These are phyloP conservation scores for Drosophila barbarae DNA, from an alignment of 2,888 invertebrate species.

Conservation along the genomic window DNA sequence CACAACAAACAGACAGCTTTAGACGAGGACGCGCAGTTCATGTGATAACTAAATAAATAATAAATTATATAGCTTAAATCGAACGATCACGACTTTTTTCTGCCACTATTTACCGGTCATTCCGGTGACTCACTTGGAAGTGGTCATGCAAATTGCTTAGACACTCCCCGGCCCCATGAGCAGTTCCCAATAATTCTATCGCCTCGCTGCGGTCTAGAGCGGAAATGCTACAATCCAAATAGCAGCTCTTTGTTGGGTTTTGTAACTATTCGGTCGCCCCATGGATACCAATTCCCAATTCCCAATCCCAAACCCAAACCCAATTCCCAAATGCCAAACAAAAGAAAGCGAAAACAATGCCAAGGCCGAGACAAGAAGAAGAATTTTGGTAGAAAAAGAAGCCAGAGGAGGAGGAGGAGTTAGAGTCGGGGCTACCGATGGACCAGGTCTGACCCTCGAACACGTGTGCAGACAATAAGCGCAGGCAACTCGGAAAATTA, in stretches of 20 bases:
- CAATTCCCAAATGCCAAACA: constrained; percentile 36
- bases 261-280: constrained; percentile 44
- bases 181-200: constrained; percentile 10
- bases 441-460: constrained; percentile 48
- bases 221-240: constrained; percentile 23
- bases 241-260: constrained; percentile 1
- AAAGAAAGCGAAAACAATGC: constrained; percentile 72
- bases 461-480: constrained; percentile 77
- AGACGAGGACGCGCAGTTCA: constrained; percentile 56
- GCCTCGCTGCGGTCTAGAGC: constrained; percentile 19
- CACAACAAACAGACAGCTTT: constrained; percentile 35
- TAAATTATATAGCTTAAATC: constrained; percentile 64
- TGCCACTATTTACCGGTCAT: constrained; percentile 4
- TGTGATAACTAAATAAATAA: constrained; percentile 64
- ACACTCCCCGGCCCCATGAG: constrained; percentile 8
- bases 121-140: constrained; percentile 23
- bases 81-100: constrained; percentile 32
- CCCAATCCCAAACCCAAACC: background rate
- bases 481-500: constrained; percentile 61
- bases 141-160: constrained; percentile 44
- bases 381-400: constrained; percentile 23
- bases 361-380: constrained; percentile 53
- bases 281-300: constrained; percentile 3
- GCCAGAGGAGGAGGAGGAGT: constrained; percentile 19
- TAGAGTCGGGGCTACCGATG: constrained; percentile 48